Percentiles rank a stretch among this genome's conserved stretches.
These are phyloP conservation scores for Geopemphigus sp. DNA, from an alignment of 1,140 invertebrate genomes.

Conservation along the genomic window DNA sequence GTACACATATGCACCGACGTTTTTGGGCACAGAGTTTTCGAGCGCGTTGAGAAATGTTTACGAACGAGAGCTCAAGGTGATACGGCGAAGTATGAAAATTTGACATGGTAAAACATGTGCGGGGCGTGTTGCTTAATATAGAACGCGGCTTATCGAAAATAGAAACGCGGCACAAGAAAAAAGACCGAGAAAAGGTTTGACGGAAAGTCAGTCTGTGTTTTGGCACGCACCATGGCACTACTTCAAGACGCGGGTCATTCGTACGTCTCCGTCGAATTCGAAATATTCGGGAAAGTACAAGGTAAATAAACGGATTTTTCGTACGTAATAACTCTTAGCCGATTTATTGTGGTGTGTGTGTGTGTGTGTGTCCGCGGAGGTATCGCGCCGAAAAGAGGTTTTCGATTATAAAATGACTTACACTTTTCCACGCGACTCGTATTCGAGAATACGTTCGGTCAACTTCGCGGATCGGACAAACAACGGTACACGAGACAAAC, in stretches of 20 bases:
- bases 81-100: background rate
- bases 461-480: too few relatives aligned
- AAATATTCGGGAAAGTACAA: slow-evolving; percentile 85
- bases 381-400: too few relatives aligned
- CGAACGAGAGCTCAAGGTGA: slow-evolving; percentile 18
- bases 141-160: slow-evolving; percentile 29
- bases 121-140: slow-evolving; percentile 37
- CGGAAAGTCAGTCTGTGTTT: slow-evolving; percentile 31
- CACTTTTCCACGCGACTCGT: too few relatives aligned
- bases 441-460: too few relatives aligned
- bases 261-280: slow-evolving; percentile 79
- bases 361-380: too few relatives aligned
- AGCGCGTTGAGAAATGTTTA: slow-evolving; percentile 1
- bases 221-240: slow-evolving; percentile 44
- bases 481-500: too few relatives aligned
- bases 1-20: background rate
- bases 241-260: slow-evolving; percentile 52
- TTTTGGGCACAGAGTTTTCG: background rate
- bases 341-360: too few relatives aligned
- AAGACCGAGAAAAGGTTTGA: slow-evolving; percentile 10
- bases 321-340: too few relatives aligned
- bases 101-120: slow-evolving; percentile 41
- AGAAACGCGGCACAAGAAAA: slow-evolving; percentile 23
- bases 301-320: slow-evolving; percentile 59
- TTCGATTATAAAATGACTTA: too few relatives aligned